Percentiles rank a stretch among this genome's conserved stretches.
Evolutionary conservation across 30 jellyfish, hydroid and myxozoan genomes (phyloP).

Genomic region (Haliclystus octoradiatus): DNA sequence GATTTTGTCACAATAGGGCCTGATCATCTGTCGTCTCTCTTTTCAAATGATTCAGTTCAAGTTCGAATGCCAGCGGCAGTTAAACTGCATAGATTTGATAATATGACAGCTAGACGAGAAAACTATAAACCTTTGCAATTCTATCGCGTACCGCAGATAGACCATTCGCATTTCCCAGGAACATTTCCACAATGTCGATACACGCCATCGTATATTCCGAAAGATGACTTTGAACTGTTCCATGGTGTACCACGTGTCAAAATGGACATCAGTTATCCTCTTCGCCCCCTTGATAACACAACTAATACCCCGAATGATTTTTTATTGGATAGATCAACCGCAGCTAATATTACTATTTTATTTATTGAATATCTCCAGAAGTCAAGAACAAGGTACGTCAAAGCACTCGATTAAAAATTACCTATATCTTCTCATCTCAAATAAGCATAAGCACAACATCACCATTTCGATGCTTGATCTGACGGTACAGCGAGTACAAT

Average conservation of each 20-base stretch:
- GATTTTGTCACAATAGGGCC: slow-evolving; percentile 1
- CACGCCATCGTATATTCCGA: slow-evolving; percentile 33
- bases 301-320: background rate
- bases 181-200: slow-evolving; percentile 46
- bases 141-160: slow-evolving; percentile 1
- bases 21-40: slow-evolving; percentile 12
- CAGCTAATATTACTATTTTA: slow-evolving; percentile 11
- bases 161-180: slow-evolving; percentile 10
- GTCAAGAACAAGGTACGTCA: slow-evolving; percentile 15
- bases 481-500: too few relatives aligned
- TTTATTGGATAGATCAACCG: slow-evolving; percentile 13
- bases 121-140: slow-evolving; percentile 13
- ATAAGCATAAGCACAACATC: too few relatives aligned
- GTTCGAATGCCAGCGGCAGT: slow-evolving; percentile 15
- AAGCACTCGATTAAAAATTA: too few relatives aligned
- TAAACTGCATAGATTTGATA: background rate
- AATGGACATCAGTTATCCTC: slow-evolving; percentile 50
- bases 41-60: background rate
- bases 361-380: slow-evolving; percentile 9
- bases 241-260: slow-evolving; percentile 40
- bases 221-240: slow-evolving; percentile 10
- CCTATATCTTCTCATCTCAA: too few relatives aligned
- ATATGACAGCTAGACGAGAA: slow-evolving; percentile 6
- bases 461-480: too few relatives aligned
- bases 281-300: slow-evolving; percentile 5